Evolutionary conservation across 2,888 invertebrate species (phyloP), one percentile per base, ranked within the genome.

Genomic region (Stegana nigrithorax): DNA sequence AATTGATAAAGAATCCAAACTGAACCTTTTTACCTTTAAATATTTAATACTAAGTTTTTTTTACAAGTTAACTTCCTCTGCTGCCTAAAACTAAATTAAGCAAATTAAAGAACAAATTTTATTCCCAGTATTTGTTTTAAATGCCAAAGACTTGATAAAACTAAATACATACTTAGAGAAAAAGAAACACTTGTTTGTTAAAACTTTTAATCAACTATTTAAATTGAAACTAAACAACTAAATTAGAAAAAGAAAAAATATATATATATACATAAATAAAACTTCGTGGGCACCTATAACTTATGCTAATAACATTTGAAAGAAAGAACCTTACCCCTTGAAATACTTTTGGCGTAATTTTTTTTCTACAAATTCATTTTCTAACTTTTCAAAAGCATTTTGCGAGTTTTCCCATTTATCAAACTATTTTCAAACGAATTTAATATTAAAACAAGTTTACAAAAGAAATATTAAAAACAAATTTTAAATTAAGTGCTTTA

Each of bases 351-450:
- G n/a, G n/a, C n/a, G n/a, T n/a, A n/a, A 36, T 36, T n/a, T 1
- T 36, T 7, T 36, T 12, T 36, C 12, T n/a, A 36, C 36, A 36
- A 36, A 36, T 36, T 36, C 2, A n/a, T 36, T 7, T 36, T 5
- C n/a, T n/a, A n/a, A n/a, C n/a, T n/a, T n/a, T n/a, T n/a, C n/a
- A n/a, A n/a, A n/a, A n/a, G n/a, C n/a, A n/a, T n/a, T n/a, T n/a
- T n/a, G n/a, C n/a, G n/a, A n/a, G n/a, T n/a, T 2, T 5, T 5
- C 10, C 10, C 10, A 36, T 36, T 55, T 55, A 55, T 55, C 36
- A 21, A 42, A 64, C 66, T 73, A 71, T 73, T 75, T 78, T 76
- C 71, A 27, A 78, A 78, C 75, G 78, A 75, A 75, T 75, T 78
- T 78, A 71, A 67, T 67, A 67, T 69, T 58, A 60, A 67, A 27